Base-by-base conservation (phyloP, 2,888 invertebrate species). In the Rhimphoctona megacephalus region DNA sequence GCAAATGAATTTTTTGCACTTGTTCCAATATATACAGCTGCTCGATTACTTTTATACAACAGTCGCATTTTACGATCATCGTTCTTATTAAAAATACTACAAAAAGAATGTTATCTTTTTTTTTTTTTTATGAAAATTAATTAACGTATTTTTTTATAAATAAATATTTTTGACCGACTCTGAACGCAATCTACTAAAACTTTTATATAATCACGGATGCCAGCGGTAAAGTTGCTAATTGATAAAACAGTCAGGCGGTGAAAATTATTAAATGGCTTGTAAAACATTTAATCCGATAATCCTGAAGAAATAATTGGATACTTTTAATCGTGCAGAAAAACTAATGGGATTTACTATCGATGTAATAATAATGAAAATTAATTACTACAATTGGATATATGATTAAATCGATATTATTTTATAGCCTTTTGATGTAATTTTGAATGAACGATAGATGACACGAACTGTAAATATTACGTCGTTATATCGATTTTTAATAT, bases 31-130 rank as follows among this genome's bases (percentile, higher is more conserved):
- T 52, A 9, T 52, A 52, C 52, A 49, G 72, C 49, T 30, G 72
- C 6, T 33, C n/a, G 11, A 33, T 52, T 25, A 33, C 74, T 81
- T 76, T 49, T 54, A 64, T 79, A 74, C 33, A 57, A 74, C 39
- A 43, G 11, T 69, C 79, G 54, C 57, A 85, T 14, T 69, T 85
- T 74, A 83, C 80, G 70, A 66, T 72, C 76, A 14, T 33, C 17
- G 4, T 49, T 49, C 19, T 49, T 49, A 17, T 17, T 49, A 49
- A 4, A 5, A 49, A 17, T 11, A 49, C 4, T 4, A 19, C 0
- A 49, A 17, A 49, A 11, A 49, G 9, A 49, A 49, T 19, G 49
- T 49, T 49, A 19, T 11, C 19, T 49, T 49, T 49, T 19, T 49
- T 17, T 9, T 19, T 4, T 46, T 14, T 14, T 7, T 2, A 9